A percentile compares a stretch with the other conserved stretches of the same genome.
Conservation (phyloP, 2,888 invertebrate species). For the Phlogophora meticulosa region DNA sequence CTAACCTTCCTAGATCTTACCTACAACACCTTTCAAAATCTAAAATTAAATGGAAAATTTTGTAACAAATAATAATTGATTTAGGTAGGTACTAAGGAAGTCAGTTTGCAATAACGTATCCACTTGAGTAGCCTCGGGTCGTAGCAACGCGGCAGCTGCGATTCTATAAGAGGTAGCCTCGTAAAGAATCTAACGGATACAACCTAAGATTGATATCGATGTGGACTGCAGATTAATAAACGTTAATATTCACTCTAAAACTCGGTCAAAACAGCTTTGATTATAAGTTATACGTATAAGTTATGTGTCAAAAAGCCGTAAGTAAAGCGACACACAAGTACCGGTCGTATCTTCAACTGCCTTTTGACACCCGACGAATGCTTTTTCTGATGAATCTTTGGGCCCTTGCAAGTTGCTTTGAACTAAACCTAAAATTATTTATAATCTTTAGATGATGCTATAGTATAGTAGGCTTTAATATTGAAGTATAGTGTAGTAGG, state of each 20-base stretch:
- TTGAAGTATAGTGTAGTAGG: too few species aligned
- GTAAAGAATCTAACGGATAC: too few species aligned
- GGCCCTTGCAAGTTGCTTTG: constrained; percentile 32
- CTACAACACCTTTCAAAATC: too few species aligned
- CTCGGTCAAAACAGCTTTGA: constrained; percentile 6
- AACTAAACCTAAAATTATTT: constrained; percentile 50
- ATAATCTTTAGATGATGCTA: neutral
- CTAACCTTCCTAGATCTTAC: too few species aligned
- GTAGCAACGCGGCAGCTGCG: neutral
- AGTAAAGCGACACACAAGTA: constrained; percentile 57
- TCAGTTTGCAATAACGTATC: neutral
- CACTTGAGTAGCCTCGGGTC: neutral
- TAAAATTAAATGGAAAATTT: too few species aligned
- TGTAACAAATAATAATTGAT: too few species aligned
- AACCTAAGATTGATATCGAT: constrained; percentile 13
- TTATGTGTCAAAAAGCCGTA: constrained; percentile 25
- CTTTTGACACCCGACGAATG: constrained; percentile 62
- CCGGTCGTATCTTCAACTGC: constrained; percentile 69
- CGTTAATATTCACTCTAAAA: constrained; percentile 40
- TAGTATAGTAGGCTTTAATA: too few species aligned
- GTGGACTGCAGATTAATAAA: constrained; percentile 21
- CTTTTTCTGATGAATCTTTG: constrained; percentile 62
- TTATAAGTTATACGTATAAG: constrained; percentile 2
- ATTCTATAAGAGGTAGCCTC: neutral
- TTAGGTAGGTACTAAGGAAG: neutral